Base-by-base conservation (phyloP, 2,888 invertebrate genomes). In the Sympetrum striolatum region DNA sequence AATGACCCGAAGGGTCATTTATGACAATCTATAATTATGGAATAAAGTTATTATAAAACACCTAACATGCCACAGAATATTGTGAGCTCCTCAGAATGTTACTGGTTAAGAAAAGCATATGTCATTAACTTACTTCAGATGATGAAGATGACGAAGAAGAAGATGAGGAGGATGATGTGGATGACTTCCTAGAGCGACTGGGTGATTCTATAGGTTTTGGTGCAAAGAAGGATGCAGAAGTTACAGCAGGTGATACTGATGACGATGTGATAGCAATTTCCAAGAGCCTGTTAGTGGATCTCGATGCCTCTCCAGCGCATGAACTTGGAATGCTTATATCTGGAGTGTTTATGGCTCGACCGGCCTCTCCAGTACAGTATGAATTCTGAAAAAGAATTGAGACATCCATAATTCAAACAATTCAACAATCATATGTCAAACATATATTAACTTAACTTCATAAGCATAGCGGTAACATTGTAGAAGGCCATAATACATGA, bases 341-440 rank as follows among this genome's bases (percentile, higher is more conserved):
- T 37, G 86, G 86, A 22, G 86, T 86, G 35, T 91, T 93, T 94
- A 86, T 86, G 35, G 86, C 86, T 22, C 86, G 60, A 1, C 96
- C 96, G 64, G 96, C 96, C 93, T 97, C 97, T 0, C 98, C 98
- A 44, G 97, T 96, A 92, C 98, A 98, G 93, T 98, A 98, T 0
- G 98, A 97, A 95, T 98, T 97, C 95, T 96, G 92, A 60, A 93
- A 93, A 53, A 53, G 15, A 3, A 53, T 53, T 18, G 2, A 53
- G 18, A 18, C 15, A 53, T 53, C 1, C 4, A 18, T 18, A 3
- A 53, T 53, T 53, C 15, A 53, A 18, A 1, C 1, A 1, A 1
- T 18, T 15, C 18, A 53, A 1, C 5, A 53, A 53, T 1, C 15
- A 15, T 48, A 48, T 48, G 48, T 2, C 12, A 48, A 10, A 48